Conservation (phyloP, 1,140 invertebrate species). For the Papilio aristodemus region DNA sequence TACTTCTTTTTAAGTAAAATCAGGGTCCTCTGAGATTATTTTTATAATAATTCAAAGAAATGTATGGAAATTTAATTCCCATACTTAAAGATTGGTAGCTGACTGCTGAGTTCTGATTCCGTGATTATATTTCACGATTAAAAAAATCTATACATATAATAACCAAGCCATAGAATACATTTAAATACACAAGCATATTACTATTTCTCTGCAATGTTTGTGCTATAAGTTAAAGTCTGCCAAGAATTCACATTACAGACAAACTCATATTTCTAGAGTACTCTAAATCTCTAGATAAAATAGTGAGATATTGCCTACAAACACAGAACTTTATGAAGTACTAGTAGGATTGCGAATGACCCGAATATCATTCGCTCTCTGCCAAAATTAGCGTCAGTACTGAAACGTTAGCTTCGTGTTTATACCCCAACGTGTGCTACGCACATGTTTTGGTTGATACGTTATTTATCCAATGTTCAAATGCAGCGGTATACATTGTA, state of each 20-base stretch:
- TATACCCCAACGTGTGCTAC: slow-evolving; percentile 34
- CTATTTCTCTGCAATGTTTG: background rate
- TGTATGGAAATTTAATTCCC: too few relatives aligned
- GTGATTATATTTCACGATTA: too few relatives aligned
- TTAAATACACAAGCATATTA: slow-evolving; percentile 1
- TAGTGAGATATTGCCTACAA: slow-evolving; percentile 39
- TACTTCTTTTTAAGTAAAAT: background rate
- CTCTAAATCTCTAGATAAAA: slow-evolving; percentile 30
- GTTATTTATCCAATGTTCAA: slow-evolving; percentile 9
- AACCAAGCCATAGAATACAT: background rate
- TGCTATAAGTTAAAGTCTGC: slow-evolving; percentile 1
- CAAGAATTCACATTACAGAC: slow-evolving; percentile 18
- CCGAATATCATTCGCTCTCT: slow-evolving; percentile 54
- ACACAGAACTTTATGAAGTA: slow-evolving; percentile 25
- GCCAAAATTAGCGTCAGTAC: slow-evolving; percentile 60
- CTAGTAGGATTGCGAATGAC: slow-evolving; percentile 53
- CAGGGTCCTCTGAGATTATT: background rate
- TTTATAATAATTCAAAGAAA: too few relatives aligned
- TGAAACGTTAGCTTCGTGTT: slow-evolving; percentile 44
- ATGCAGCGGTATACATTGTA: too few relatives aligned
- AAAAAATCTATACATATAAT: background rate
- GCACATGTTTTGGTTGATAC: slow-evolving; percentile 24
- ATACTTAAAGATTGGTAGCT: too few relatives aligned
- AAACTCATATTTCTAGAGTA: slow-evolving; percentile 34
- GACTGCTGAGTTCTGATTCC: too few relatives aligned